Evolutionary conservation across 2,888 invertebrate species (phyloP).

Genomic region (Agrypnus murinus): DNA sequence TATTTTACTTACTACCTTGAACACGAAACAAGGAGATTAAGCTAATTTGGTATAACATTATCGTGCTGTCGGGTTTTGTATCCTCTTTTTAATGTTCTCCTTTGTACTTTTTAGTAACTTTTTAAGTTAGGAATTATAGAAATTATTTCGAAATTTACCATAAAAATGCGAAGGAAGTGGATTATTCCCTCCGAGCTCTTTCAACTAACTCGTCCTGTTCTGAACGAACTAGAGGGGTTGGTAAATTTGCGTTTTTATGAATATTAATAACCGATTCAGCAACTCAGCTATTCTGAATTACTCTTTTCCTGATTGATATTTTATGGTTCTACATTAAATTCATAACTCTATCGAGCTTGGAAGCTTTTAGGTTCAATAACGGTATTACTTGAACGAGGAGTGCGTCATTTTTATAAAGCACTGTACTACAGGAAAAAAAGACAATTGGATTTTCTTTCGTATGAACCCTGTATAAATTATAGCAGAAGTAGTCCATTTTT

Average conservation of each 20-base stretch:
- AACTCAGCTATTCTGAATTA: conserved; percentile 50
- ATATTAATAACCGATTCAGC: conserved; percentile 44
- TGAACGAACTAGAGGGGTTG: conserved; percentile 4
- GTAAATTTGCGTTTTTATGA: conserved; percentile 42
- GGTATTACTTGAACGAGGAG: neutral
- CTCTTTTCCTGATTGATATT: conserved; percentile 48
- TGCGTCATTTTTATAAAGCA: neutral
- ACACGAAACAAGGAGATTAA: conserved; percentile 24
- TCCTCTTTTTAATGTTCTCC: neutral
- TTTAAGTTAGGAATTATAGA: conserved; percentile 2
- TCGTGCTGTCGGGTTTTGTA: conserved; percentile 9
- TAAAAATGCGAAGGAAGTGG: neutral
- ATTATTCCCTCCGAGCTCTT: neutral
- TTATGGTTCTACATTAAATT: conserved; percentile 31
- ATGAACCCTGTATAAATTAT: conserved; percentile 44
- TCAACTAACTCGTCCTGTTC: neutral
- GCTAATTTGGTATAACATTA: conserved; percentile 19
- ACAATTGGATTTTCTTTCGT: conserved; percentile 42
- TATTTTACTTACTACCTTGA: conserved; percentile 27
- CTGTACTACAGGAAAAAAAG: conserved; percentile 30
- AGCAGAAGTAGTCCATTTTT: conserved; percentile 46
- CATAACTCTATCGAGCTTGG: conserved; percentile 4
- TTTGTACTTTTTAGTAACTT: neutral
- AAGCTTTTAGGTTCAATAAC: neutral
- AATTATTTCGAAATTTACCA: neutral